These are phyloP conservation scores for Potamarius usumacintae DNA, from an alignment of 2,113 vertebrate species.

Conservation along the genomic window DNA sequence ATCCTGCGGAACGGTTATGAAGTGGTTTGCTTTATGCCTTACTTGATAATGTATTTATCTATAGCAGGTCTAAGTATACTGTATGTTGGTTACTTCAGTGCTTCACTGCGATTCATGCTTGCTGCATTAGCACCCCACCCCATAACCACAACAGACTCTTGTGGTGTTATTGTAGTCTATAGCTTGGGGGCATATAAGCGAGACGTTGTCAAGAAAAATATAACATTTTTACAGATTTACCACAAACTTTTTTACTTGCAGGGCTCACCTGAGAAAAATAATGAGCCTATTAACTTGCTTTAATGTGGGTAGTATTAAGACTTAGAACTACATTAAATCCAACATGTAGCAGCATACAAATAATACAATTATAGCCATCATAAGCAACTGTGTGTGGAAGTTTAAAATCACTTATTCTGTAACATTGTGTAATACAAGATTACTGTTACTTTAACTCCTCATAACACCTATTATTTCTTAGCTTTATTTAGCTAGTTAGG, in stretches of 20 bases:
- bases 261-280: not conserved
- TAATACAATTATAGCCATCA: not conserved
- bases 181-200: constrained; percentile 1
- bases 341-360: not conserved
- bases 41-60: not conserved
- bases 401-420: not conserved
- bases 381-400: not conserved
- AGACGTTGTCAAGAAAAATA: not conserved
- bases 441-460: not conserved
- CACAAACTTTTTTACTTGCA: not conserved
- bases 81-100: not conserved
- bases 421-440: not conserved
- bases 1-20: not conserved
- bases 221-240: not conserved
- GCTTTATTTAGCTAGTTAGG: not conserved
- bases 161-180: not conserved
- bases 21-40: not conserved
- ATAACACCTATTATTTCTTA: not conserved
- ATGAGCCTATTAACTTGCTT: not conserved
- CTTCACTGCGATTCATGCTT: not conserved
- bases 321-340: not conserved
- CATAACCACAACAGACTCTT: not conserved
- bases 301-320: not conserved
- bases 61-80: not conserved
- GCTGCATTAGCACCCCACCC: not conserved